phyloP scores from a whole-genome alignment of 1,140 invertebrate species.

The Neuroterus valhalla region DNA sequence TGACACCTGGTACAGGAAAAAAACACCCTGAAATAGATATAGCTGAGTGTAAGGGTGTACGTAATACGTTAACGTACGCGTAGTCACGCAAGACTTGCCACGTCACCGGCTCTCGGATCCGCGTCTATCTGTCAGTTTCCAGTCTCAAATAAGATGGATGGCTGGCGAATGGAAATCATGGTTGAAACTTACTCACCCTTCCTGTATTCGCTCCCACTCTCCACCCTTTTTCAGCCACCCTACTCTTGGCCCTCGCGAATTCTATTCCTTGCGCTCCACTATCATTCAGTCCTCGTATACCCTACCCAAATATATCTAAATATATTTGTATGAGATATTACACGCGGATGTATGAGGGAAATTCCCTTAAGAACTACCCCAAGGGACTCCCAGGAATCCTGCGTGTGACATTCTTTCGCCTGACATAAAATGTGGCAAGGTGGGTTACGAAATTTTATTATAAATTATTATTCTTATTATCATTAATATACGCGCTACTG shows the following conservation, averaged over 20 bases:
- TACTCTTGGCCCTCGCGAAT: slow-evolving; percentile 44
- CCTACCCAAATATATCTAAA: slow-evolving; percentile 22
- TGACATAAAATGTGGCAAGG: neutral
- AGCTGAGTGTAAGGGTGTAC: slow-evolving; percentile 31
- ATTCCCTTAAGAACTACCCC: slow-evolving; percentile 7
- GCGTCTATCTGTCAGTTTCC: slow-evolving; percentile 76
- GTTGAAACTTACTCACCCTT: slow-evolving; percentile 69
- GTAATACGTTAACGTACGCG: slow-evolving; percentile 46
- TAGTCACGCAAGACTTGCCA: slow-evolving; percentile 70
- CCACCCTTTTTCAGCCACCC: slow-evolving; percentile 46
- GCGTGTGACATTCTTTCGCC: neutral
- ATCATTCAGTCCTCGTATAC: slow-evolving; percentile 10
- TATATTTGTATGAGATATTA: slow-evolving; percentile 28
- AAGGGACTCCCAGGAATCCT: slow-evolving; percentile 5
- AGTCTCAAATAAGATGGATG: slow-evolving; percentile 77
- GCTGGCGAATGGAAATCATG: slow-evolving; percentile 76
- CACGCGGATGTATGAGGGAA: slow-evolving; percentile 1
- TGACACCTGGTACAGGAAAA: neutral
- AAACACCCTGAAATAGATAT: slow-evolving; percentile 32
- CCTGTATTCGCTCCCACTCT: slow-evolving; percentile 48
- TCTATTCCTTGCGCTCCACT: slow-evolving; percentile 29
- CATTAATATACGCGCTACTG: no score
- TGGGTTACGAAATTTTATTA: neutral
- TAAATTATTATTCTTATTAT: no score
- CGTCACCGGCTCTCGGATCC: slow-evolving; percentile 75